Percentiles rank a stretch among this genome's conserved stretches.
Evolutionary conservation across 2,113 vertebrate genomes (phyloP).

Genomic region (Paracanthobrama guichenoti): DNA sequence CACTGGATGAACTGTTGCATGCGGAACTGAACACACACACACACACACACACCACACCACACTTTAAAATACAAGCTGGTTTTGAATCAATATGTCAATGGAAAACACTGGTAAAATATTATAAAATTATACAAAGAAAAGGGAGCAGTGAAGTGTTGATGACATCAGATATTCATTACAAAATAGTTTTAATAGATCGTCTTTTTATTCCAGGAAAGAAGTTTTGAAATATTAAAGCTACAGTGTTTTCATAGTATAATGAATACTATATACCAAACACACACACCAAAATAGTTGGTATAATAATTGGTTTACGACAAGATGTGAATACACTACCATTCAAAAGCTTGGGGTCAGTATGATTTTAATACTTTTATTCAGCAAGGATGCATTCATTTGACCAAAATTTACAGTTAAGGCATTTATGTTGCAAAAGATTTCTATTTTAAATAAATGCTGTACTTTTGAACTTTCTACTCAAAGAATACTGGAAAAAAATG

Average conservation of each 20-base stretch:
- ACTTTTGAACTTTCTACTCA: neutral
- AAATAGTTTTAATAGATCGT: too few species aligned
- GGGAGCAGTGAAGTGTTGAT: neutral
- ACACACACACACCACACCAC: neutral
- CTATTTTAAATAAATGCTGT: neutral
- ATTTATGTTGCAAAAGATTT: neutral
- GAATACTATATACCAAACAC: too few species aligned
- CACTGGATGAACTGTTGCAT: conserved; percentile 87
- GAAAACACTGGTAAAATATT: neutral
- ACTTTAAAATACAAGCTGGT: neutral
- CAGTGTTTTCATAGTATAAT: neutral
- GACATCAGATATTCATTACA: neutral
- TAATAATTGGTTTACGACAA: too few species aligned
- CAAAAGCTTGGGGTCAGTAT: neutral
- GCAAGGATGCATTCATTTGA: neutral
- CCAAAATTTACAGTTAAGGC: neutral
- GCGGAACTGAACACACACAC: conserved; percentile 70
- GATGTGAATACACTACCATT: too few species aligned
- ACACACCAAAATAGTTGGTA: too few species aligned
- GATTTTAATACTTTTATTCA: neutral
- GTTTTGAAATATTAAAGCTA: neutral
- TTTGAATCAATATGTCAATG: neutral
- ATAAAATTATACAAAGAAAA: neutral
- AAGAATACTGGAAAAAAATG: neutral
- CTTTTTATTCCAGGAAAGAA: neutral